Conservation (phyloP, 2,113 vertebrate genomes). For the Apodemus speciosus region DNA sequence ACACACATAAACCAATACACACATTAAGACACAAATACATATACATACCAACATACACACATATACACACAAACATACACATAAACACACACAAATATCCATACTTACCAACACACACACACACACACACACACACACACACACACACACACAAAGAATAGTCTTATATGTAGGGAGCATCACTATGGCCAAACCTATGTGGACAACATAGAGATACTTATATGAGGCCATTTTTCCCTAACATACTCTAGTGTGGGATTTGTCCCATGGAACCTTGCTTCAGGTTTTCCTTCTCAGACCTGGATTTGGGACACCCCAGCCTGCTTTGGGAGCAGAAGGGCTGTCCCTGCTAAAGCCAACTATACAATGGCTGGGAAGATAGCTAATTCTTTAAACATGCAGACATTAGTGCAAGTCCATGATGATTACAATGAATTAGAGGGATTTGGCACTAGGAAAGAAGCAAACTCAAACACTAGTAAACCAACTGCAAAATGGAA, state of each 20-base stretch:
- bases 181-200: no score
- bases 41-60: neutral
- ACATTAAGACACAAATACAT: neutral
- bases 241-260: neutral
- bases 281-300: neutral
- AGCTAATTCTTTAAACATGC: neutral
- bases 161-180: neutral
- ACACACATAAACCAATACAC: neutral
- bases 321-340: neutral
- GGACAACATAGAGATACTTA: neutral
- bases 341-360: neutral
- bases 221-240: no score
- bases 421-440: neutral
- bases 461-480: neutral
- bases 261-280: neutral
- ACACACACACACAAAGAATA: no score
- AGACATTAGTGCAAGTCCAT: neutral
- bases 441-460: neutral
- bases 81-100: neutral
- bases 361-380: neutral
- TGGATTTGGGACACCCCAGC: neutral
- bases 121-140: neutral
- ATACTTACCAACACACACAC: neutral
- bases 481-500: neutral
- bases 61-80: neutral